Evolutionary conservation across 2,113 vertebrate species (phyloP), one percentile per base, ranked within the genome.

Genomic region (Cavia aperea): DNA sequence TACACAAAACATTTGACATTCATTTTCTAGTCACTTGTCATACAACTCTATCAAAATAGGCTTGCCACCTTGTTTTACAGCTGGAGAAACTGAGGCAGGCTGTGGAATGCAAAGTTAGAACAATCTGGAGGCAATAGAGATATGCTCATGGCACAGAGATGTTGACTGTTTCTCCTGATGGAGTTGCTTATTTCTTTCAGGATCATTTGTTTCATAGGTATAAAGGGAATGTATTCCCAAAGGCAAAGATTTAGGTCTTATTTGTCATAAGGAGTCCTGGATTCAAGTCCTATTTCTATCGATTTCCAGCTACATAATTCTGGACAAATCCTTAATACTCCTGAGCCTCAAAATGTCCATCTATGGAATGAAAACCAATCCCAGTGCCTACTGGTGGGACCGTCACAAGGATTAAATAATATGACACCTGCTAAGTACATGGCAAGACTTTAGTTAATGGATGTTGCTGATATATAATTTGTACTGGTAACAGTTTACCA

Each of bases 11-110:
- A 68, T 46, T 31, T 58, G n/a, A 13, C 26, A 36, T 86, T 36
- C 7, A 4, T 56, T 39, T 39, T 39, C 58, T 70, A 33, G 39
- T 23, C 43, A 16, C 23, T 39, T 78, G 49, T 92, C 79, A 26
- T 14, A 39, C 16, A 51, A 10, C 1, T 5, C 31, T 31, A 4
- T 5, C 5, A 21, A 66, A 33, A 26, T 26, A 10, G 24, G 81
- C 51, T 66, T 49, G 9, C n/a, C 14, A 2, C 43, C 68, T 86
- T 36, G 5, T 78, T 23, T 65, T 43, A 33, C 3, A 66, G 31
- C 23, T 16, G n/a, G 87, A 68, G n/a, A 95, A 72, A 90, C 75
- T 24, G 86, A 94, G 86, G 58, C 18, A 91, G 62, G 26, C 1
- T 11, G 14, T 14, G 0, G 26, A 5, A 1, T 7, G 7, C 26